Percentiles rank a stretch among this genome's conserved stretches.
Conservation (phyloP, 2,113 vertebrate species). For the Ailurus styani region DNA sequence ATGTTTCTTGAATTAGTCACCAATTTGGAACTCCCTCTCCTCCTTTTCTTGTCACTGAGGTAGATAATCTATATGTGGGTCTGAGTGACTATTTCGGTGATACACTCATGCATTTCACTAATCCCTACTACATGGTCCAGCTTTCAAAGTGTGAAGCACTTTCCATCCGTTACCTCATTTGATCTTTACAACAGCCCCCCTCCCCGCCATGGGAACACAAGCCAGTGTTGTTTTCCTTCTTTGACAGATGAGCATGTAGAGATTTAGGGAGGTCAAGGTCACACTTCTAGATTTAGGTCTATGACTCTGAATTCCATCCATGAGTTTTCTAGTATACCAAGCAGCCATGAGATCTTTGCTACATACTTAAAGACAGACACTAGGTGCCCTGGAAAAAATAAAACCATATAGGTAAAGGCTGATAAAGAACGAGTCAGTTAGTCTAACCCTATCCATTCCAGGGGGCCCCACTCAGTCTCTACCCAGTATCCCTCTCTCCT, state of each 20-base stretch:
- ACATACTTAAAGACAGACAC: not conserved
- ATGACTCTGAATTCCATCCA: not conserved
- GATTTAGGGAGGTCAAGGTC: not conserved
- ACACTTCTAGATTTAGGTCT: not conserved
- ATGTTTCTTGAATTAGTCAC: not conserved
- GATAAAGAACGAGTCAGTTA: not conserved
- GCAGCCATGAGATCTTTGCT: not conserved
- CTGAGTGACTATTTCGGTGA: not conserved
- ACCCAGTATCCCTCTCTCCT: not conserved
- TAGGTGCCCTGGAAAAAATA: not conserved
- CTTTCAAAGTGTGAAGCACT: not conserved
- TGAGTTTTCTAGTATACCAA: not conserved
- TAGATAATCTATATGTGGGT: not conserved
- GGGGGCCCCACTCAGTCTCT: not conserved
- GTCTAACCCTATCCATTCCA: rapidly evolving
- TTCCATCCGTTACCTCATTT: not conserved
- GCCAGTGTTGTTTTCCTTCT: not conserved
- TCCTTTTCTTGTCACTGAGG: not conserved
- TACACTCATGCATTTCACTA: not conserved
- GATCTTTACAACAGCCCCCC: not conserved
- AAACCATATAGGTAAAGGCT: not conserved
- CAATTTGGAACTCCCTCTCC: not conserved
- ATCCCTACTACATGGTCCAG: not conserved
- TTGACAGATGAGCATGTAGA: not conserved
- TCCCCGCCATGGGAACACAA: not conserved